Conservation (phyloP, 2,888 invertebrate genomes). For the Cordilura impudica region DNA sequence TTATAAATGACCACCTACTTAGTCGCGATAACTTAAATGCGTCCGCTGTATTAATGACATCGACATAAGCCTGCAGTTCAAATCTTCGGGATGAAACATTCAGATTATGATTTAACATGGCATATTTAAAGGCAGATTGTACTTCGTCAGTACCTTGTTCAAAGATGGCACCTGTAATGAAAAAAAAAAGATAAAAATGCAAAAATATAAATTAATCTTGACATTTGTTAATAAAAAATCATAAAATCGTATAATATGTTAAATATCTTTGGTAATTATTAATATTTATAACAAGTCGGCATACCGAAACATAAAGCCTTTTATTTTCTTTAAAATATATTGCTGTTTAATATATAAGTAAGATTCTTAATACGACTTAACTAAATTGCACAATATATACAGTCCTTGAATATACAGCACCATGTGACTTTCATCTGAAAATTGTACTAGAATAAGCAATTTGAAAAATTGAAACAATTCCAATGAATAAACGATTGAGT, state of each 20-base stretch:
- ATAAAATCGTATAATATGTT: background rate
- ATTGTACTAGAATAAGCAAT: no score
- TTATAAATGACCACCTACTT: conserved; percentile 82
- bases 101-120: conserved; percentile 91
- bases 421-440: no score
- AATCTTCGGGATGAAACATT: conserved; percentile 88
- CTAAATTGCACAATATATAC: no score
- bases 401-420: no score
- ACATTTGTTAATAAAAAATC: background rate
- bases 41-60: conserved; percentile 94
- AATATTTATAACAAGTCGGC: no score
- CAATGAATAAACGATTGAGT: no score
- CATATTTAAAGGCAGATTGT: conserved; percentile 94
- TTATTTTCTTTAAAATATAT: no score
- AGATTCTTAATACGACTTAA: no score
- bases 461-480: no score
- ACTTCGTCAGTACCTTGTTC: conserved; percentile 95
- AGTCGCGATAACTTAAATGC: conserved; percentile 94
- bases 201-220: conserved; percentile 22
- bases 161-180: conserved; percentile 90
- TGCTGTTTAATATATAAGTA: no score
- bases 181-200: conserved; percentile 20
- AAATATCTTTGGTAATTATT: background rate
- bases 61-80: conserved; percentile 92
- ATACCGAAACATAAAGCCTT: no score